Base-by-base conservation (phyloP, 2,888 invertebrate genomes). In the Cephus pulcher region DNA sequence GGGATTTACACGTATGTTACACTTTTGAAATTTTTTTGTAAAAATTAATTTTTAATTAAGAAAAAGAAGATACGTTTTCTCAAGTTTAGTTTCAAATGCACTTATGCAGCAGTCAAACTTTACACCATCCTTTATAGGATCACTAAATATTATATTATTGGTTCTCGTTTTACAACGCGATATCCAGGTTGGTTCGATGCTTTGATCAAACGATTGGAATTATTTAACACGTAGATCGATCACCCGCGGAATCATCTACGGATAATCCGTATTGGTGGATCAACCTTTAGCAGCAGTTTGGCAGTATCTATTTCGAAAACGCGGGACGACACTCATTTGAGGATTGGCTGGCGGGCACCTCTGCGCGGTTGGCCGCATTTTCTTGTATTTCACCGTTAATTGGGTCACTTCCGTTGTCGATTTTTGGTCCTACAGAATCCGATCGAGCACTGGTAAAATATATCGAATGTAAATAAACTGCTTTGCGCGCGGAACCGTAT, bases 361-460 rank as follows among this genome's bases (percentile, higher is more conserved):
- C 84, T 83, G 84, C 85, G 84, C 84, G 88, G 81, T 86, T 89
- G 91, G 87, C 91, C 90, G 90, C 91, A 89, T 91, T 91, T 89
- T 89, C 85, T 88, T 85, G 82, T 85, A 84, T 89, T 89, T 89
- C 86, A 83, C 82, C 79, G 83, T 87, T 87, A 90, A 91, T 89
- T 88, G 85, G 90, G 91, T 90, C 90, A 90, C 88, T 90, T 90
- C 88, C 90, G 87, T 86, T 86, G 84, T 88, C 86, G 86, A 84
- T 84, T 56, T 71, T 71, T 71, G 71, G 32, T 32, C 71, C 71
- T 71, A 23, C 71, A 32, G 71, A 71, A 34, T 33, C 34, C 34
- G 71, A 71, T 34, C 71, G 32, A 71, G 34, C 33, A 78, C 56
- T 56, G 56, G 56, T 23, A 56, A 56, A 56, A 56, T 56, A 23